These are phyloP conservation scores for Oreortyx pictus DNA, from an alignment of 2,797 vertebrate genomes.

Conservation along the genomic window DNA sequence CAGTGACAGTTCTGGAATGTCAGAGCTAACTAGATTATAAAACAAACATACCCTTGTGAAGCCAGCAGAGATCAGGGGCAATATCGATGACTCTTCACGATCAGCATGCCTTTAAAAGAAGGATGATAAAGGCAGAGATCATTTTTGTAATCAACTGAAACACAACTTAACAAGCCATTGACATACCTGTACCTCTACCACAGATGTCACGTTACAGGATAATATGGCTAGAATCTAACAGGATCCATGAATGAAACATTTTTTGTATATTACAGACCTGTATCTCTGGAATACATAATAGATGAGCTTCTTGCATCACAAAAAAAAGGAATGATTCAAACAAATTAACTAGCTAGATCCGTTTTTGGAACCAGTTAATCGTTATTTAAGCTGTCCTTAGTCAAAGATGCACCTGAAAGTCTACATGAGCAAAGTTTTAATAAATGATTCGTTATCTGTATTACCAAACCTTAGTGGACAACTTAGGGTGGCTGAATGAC, in stretches of 20 bases:
- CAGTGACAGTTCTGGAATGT: not conserved
- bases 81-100: slow-evolving; percentile 92
- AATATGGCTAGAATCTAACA: not conserved
- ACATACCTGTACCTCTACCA: not conserved
- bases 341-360: not conserved
- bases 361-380: not conserved
- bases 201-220: not conserved
- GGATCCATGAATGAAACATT: not conserved
- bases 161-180: not conserved
- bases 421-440: not conserved
- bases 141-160: not conserved
- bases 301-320: not conserved
- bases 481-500: not conserved
- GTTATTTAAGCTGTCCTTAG: not conserved
- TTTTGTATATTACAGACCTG: not conserved
- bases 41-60: slow-evolving; percentile 92
- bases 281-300: not conserved
- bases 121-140: slow-evolving; percentile 72
- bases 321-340: not conserved
- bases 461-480: not conserved
- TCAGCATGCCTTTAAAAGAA: slow-evolving; percentile 86
- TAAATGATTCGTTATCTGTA: not conserved
- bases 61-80: slow-evolving; percentile 94
- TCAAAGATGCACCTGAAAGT: not conserved
- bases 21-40: not conserved